phyloP scores from a whole-genome alignment of 2,888 invertebrate genomes.

The Laothoe populi region DNA sequence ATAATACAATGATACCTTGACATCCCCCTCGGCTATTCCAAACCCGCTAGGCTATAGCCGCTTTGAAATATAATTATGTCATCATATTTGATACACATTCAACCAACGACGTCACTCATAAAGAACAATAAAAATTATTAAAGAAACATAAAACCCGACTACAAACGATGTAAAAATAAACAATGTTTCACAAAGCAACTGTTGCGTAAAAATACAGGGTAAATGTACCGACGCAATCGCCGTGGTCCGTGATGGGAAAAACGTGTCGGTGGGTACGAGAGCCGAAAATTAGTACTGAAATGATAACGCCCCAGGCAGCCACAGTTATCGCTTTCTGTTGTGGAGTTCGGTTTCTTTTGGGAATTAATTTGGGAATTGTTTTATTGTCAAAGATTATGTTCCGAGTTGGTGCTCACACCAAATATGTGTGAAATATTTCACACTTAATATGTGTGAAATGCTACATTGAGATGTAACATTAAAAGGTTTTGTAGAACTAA shows the following conservation, averaged over 20 bases:
- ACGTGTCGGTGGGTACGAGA: conserved; percentile 20
- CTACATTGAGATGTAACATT: too few species aligned
- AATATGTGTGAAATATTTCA: too few species aligned
- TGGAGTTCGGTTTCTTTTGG: not conserved
- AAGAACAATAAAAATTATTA: not conserved
- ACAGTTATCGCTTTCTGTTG: not conserved
- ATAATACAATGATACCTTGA: too few species aligned
- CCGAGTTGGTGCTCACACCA: too few species aligned
- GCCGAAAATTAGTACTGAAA: conserved; percentile 13
- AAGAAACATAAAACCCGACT: not conserved
- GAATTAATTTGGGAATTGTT: not conserved
- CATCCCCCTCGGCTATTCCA: too few species aligned
- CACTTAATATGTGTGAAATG: too few species aligned
- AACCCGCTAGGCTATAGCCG: too few species aligned
- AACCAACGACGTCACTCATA: not conserved
- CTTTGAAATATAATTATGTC: too few species aligned
- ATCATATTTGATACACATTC: too few species aligned
- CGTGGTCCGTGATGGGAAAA: conserved; percentile 13
- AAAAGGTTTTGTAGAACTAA: too few species aligned
- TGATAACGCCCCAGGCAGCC: conserved; percentile 10
- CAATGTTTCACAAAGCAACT: not conserved
- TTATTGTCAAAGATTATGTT: not conserved
- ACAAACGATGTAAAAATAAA: conserved; percentile 19
- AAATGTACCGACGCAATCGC: not conserved
- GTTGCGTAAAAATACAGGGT: not conserved